phyloP scores from a whole-genome alignment of 2,797 vertebrate genomes.

The Crenichthys baileyi region DNA sequence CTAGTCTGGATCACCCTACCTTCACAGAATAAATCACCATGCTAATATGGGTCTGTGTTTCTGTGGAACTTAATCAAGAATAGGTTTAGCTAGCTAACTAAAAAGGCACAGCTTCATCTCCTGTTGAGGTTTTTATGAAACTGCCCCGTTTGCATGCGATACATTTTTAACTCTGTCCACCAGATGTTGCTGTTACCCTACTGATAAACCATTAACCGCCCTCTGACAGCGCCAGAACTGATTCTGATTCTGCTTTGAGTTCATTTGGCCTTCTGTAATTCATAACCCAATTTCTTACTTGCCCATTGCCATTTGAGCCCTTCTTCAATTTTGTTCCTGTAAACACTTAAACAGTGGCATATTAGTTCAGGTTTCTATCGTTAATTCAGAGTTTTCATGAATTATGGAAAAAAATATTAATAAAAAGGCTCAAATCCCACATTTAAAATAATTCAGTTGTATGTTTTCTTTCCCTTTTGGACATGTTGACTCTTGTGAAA shows the following conservation, averaged over 20 bases:
- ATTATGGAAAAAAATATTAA: not conserved
- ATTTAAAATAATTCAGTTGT: not conserved
- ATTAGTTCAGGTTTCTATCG: not conserved
- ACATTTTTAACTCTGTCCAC: constrained; percentile 31
- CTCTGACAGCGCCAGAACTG: not conserved
- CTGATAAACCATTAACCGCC: not conserved
- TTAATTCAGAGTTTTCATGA: not conserved
- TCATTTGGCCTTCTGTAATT: too few relatives aligned
- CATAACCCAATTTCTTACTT: too few relatives aligned
- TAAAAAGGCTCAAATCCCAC: not conserved
- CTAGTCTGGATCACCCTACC: not conserved
- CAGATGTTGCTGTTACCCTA: constrained; percentile 35
- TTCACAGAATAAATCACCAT: not conserved
- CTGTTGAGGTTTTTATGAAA: not conserved
- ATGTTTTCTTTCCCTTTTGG: not conserved
- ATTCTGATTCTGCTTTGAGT: too few relatives aligned
- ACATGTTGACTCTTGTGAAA: too few relatives aligned
- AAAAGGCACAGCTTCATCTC: not conserved
- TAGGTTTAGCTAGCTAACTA: not conserved
- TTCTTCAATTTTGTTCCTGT: not conserved
- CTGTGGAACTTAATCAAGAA: too few relatives aligned
- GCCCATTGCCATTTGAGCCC: too few relatives aligned
- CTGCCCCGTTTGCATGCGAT: not conserved
- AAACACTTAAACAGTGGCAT: not conserved
- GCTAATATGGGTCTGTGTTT: not conserved